These are phyloP conservation scores for Xestobium rufovillosum DNA, from an alignment of 2,888 invertebrate genomes.

Conservation along the genomic window DNA sequence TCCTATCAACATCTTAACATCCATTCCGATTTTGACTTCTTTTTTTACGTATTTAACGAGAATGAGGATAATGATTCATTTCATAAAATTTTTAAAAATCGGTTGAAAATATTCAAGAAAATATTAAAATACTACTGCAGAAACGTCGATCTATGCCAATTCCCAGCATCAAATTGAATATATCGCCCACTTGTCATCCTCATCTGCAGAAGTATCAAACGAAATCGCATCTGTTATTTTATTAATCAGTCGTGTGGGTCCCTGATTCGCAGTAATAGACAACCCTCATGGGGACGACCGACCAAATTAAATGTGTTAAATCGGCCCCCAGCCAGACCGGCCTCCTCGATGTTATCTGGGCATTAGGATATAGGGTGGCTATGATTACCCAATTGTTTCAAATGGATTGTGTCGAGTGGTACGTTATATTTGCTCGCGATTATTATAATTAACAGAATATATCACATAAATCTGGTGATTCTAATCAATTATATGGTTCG, in stretches of 20 bases:
- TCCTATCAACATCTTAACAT: no score
- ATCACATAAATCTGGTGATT: slow-evolving; percentile 18
- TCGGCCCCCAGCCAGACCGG: slow-evolving; percentile 30
- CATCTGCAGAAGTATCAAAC: no score
- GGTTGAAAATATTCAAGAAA: no score
- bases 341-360: slow-evolving; percentile 35
- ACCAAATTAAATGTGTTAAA: slow-evolving; percentile 40
- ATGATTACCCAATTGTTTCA: slow-evolving; percentile 40
- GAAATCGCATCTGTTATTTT: slow-evolving; percentile 32
- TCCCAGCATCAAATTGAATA: no score
- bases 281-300: slow-evolving; percentile 30
- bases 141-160: no score
- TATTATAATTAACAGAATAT: slow-evolving; percentile 21
- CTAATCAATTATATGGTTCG: slow-evolving; percentile 6
- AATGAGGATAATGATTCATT: no score
- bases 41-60: no score
- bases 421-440: slow-evolving; percentile 30
- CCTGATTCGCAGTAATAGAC: slow-evolving; percentile 28
- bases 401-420: slow-evolving; percentile 34
- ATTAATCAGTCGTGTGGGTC: slow-evolving; percentile 29
- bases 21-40: no score
- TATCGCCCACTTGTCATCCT: no score
- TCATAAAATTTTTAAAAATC: no score
- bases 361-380: slow-evolving; percentile 34
- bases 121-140: no score